These are phyloP conservation scores for Drosophila parvula DNA, from an alignment of 1,140 invertebrate genomes.

Conservation along the genomic window DNA sequence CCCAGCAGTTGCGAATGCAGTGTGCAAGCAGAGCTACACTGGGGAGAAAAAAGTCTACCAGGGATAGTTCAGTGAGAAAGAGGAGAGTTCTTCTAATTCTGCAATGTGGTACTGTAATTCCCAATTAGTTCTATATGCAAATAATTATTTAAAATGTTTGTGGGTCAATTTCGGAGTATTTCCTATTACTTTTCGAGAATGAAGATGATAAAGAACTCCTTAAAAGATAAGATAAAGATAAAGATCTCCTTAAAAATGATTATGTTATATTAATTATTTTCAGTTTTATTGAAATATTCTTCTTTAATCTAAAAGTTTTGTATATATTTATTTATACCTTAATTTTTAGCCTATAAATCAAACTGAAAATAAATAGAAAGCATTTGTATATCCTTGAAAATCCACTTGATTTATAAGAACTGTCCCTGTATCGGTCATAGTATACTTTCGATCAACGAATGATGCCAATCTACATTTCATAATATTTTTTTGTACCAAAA, in stretches of 20 bases:
- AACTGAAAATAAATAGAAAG: too few species aligned
- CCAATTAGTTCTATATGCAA: neutral
- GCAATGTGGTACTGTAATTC: neutral
- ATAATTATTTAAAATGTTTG: neutral
- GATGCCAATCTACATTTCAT: neutral
- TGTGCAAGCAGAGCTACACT: slow-evolving; percentile 20
- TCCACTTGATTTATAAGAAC: neutral
- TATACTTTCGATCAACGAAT: neutral
- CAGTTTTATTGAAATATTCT: too few species aligned
- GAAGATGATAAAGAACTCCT: too few species aligned
- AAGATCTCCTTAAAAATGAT: too few species aligned
- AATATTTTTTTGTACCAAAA: neutral
- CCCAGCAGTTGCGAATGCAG: neutral
- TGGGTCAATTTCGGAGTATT: too few species aligned
- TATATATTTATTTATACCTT: too few species aligned
- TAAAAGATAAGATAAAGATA: too few species aligned
- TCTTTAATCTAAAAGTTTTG: too few species aligned
- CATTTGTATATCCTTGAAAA: neutral
- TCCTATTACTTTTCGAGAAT: too few species aligned
- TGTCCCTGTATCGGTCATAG: neutral
- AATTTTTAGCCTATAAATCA: too few species aligned
- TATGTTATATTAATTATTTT: too few species aligned
- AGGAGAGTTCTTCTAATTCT: neutral
- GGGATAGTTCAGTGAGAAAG: neutral
- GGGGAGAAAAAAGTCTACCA: neutral